Evolutionary conservation across 2,797 vertebrate genomes (phyloP), one percentile per base, ranked within the genome.

Genomic region (Microcaecilia unicolor): DNA sequence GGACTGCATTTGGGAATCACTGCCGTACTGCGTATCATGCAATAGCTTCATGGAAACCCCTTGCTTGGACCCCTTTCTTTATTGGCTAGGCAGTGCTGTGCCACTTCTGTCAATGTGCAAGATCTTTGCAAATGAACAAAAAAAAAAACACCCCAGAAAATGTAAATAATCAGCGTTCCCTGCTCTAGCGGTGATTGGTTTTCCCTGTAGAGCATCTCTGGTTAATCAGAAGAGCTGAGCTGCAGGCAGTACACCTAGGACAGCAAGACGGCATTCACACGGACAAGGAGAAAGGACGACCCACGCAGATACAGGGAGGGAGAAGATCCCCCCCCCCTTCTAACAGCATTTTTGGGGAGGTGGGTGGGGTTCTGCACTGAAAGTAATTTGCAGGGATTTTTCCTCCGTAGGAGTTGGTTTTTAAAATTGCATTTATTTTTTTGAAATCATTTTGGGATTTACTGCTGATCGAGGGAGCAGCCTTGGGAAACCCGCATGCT

Each of bases 401-500:
- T n/a, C n/a, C n/a, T n/a, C n/a, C n/a, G n/a, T n/a, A n/a, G n/a
- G 14, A 10, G 14, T 15, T 28, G 29, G 20, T 10, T 9, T 8
- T 15, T 8, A 11, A 8, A 5, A 4, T 31, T 18, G 10, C 14
- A 4, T 33, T 18, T 12, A 44, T 28, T n/a, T n/a, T n/a, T 27
- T 31, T 34, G 23, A 13, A 31, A 46, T 29, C 10, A 37, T 47
- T n/a, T n/a, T n/a, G n/a, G n/a, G n/a, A 15, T 21, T 23, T 14
- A 18, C 33, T 38, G 47, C 29, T 62, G 54, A 31, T 55, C 47
- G 48, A 44, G 40, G 51, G 55, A 30, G 56, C 17, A 53, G 25
- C 48, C 46, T 58, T 43, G 52, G 67, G 52, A 46, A 28, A 46
- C 64, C 81, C 86, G 80, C 67, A 96, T 98, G 93, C 90, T 96